phyloP scores from a whole-genome alignment of 2,888 invertebrate genomes.

The Uropetala carovei region DNA sequence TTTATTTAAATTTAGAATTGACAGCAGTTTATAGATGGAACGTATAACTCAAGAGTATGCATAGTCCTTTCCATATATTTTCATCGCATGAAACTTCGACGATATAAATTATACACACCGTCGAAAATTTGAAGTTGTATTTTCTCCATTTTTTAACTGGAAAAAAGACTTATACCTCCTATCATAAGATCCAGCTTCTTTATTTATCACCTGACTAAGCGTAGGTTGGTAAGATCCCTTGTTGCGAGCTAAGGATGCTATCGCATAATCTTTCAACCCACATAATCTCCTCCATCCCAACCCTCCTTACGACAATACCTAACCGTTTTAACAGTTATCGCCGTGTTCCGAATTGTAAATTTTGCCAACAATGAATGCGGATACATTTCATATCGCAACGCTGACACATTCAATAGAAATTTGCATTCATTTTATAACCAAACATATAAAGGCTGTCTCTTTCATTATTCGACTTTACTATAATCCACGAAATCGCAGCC shows the following conservation, averaged over 20 bases:
- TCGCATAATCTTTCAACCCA: slow-evolving; percentile 39
- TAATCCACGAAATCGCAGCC: not conserved
- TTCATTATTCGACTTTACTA: not conserved
- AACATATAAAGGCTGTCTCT: slow-evolving; percentile 6
- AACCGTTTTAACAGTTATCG: slow-evolving; percentile 46
- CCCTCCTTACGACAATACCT: slow-evolving; percentile 28
- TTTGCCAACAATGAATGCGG: slow-evolving; percentile 1
- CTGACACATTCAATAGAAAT: slow-evolving; percentile 41
- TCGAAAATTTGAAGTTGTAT: no score
- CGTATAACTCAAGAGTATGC: no score
- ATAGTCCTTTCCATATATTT: no score
- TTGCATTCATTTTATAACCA: slow-evolving; percentile 7
- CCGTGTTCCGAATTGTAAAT: slow-evolving; percentile 41
- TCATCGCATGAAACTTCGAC: no score
- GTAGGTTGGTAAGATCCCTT: slow-evolving; percentile 24
- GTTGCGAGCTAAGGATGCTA: slow-evolving; percentile 34
- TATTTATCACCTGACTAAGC: slow-evolving; percentile 8
- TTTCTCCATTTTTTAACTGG: not conserved
- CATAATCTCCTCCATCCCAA: not conserved
- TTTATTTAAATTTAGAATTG: no score
- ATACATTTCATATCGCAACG: not conserved
- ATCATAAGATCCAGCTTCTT: slow-evolving; percentile 16
- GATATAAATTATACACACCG: no score
- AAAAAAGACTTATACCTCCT: not conserved
- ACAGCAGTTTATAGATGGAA: no score